Evolutionary conservation across 2,888 invertebrate genomes (phyloP), one percentile per base, ranked within the genome.

Genomic region (Amiota minor): DNA sequence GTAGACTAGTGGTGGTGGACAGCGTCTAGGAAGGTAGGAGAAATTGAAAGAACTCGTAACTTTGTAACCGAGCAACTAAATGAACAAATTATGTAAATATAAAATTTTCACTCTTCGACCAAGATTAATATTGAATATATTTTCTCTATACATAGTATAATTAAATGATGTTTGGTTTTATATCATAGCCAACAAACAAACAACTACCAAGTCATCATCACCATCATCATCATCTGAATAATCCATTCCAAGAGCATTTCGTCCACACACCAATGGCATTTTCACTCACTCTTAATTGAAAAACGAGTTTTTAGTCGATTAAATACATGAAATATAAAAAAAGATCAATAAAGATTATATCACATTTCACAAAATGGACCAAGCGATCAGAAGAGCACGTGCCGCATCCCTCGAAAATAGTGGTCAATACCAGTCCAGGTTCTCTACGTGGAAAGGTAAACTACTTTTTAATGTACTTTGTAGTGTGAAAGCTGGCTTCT

Each of bases 231-330:
- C 23, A 18, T 45, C 14, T n/a, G 12, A 35, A 35, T 35, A 35
- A 35, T 35, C 35, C 35, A 2, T 6, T 35, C 35, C 35, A 35
- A 35, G 35, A 35, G 35, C 35, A 35, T 35, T 35, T 35, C 6
- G 35, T 35, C 62, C 18, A 45, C 1, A 8, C 61, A 61, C 14
- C 64, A 64, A 46, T 46, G 46, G 18, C 9, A 84, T 83, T 83
- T 84, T 83, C 83, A 84, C 83, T 83, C 83, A 84, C 83, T 83
- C 84, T 35, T 83, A 84, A 84, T 84, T 84, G 83, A 83, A 81
- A 83, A 84, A 83, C 82, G 84, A 83, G 83, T 83, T 83, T 83
- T 83, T 84, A 81, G 80, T 79, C 81, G 79, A 78, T 81, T 81
- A 81, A 82, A 84, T 71, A 76, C 71, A n/a, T 49, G 20, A 59